Percentiles rank a stretch among this genome's conserved stretches.
These are phyloP conservation scores for Listrodromus nycthemerus DNA, from an alignment of 2,888 invertebrate species.

Conservation along the genomic window DNA sequence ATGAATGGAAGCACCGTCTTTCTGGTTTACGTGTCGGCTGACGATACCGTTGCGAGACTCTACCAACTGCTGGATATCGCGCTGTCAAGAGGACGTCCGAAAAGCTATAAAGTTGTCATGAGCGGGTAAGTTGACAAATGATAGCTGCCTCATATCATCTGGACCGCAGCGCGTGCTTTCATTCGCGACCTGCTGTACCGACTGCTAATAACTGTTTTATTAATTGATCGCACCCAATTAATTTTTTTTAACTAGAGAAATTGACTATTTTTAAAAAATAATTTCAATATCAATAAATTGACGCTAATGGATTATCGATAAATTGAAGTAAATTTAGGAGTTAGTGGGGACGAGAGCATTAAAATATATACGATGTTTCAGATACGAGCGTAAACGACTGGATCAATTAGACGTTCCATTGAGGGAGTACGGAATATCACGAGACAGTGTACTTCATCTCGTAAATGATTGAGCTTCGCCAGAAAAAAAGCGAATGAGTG, in stretches of 20 bases:
- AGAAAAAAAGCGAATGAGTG: constrained; percentile 61
- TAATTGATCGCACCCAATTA: not conserved
- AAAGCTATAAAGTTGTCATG: constrained; percentile 78
- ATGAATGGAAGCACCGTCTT: constrained; percentile 79
- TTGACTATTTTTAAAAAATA: not conserved
- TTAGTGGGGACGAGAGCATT: not conserved
- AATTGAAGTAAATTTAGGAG: not conserved
- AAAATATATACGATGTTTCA: constrained; percentile 60
- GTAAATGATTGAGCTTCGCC: constrained; percentile 73
- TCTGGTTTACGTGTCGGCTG: constrained; percentile 77
- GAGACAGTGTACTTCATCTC: constrained; percentile 80
- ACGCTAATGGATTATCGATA: not conserved
- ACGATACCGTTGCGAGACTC: constrained; percentile 77
- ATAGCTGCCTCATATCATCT: not conserved
- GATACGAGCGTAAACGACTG: constrained; percentile 76
- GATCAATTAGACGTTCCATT: constrained; percentile 74
- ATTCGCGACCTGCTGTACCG: not conserved
- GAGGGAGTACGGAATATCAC: constrained; percentile 77
- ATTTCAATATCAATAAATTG: not conserved
- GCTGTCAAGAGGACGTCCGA: constrained; percentile 71
- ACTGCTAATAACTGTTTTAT: not conserved
- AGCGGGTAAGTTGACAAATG: constrained; percentile 75
- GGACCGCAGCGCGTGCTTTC: not conserved
- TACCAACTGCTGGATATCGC: constrained; percentile 79
- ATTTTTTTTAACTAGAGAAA: not conserved